Conservation (phyloP, 2,113 vertebrate genomes). For the Pimephales promelas region DNA sequence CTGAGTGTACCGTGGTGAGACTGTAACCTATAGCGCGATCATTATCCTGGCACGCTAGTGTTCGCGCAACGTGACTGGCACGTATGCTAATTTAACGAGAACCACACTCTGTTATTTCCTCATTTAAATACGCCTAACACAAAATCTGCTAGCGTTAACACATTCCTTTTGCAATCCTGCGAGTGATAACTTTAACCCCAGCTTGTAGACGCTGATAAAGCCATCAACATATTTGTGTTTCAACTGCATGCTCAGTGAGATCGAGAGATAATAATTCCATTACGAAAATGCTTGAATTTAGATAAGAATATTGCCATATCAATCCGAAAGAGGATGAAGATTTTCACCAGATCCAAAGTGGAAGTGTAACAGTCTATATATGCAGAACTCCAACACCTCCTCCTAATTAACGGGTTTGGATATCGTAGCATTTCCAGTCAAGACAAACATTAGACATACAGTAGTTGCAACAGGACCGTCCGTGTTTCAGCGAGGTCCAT, state of each 20-base stretch:
- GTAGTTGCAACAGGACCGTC: not conserved
- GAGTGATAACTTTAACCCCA: not conserved
- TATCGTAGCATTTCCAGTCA: not conserved
- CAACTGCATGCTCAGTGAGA: not conserved
- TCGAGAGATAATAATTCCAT: not conserved
- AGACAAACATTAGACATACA: not conserved
- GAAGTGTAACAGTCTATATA: not conserved
- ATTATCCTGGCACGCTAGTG: constrained; percentile 42
- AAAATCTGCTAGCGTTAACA: constrained; percentile 16
- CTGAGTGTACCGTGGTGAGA: constrained; percentile 38
- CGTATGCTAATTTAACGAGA: constrained; percentile 53
- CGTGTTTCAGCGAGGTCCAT: not conserved
- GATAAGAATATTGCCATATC: constrained; percentile 18
- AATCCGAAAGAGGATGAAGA: not conserved
- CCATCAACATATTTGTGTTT: not conserved
- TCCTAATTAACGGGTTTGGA: not conserved
- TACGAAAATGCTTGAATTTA: not conserved
- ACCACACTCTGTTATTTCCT: constrained; percentile 35
- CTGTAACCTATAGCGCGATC: constrained; percentile 48
- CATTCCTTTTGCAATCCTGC: not conserved
- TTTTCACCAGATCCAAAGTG: not conserved
- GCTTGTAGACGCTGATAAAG: not conserved
- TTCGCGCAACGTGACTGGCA: constrained; percentile 44
- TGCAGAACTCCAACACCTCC: not conserved
- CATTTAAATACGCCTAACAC: constrained; percentile 47